Base-by-base conservation (phyloP, 2,888 invertebrate genomes). In the Achlya flavicornis region DNA sequence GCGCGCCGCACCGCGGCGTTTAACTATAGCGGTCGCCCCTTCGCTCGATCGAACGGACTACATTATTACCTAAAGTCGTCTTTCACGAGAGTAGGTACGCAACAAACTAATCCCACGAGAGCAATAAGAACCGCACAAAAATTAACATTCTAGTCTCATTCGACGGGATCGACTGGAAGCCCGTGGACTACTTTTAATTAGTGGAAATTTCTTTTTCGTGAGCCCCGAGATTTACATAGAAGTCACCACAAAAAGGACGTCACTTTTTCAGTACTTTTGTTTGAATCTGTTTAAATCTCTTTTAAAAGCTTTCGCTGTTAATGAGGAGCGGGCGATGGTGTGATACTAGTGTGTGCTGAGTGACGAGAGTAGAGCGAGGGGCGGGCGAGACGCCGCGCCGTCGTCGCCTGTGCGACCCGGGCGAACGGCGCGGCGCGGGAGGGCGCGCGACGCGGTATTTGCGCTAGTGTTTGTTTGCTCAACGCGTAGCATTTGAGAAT, bases 401-500 rank as follows among this genome's bases (percentile, higher is more conserved):
- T 4, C 14, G 26, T 26, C 38, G 41, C 12, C 41, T 3, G 4
- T 41, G 12, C 12, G 12, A 41, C 12, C 12, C 41, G 12, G 74
- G 71, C 74, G 70, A 77, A 5, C 11, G 46, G n/a, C 53, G 19
- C 19, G 19, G 19, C 19, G 68, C 77, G 73, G 72, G 75, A 71
- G 78, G 77, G 75, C 82, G 81, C 26, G 26, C 26, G 79, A 79
- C 80, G 78, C 81, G 79, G 80, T 88, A 83, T 91, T 91, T 88
- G 89, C 87, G 81, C 85, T 85, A 70, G 83, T 88, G 85, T 82
- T 78, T 92, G 85, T 90, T 91, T 89, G 86, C 87, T 76, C 84
- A 83, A 87, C 91, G 92, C 91, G 89, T 91, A 91, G 87, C 90
- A 89, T 92, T 93, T 90, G 91, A 90, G 88, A 89, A 93, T 91